phyloP scores from a whole-genome alignment of 2,797 vertebrate species.

The Xiphorhynchus erythropygius region DNA sequence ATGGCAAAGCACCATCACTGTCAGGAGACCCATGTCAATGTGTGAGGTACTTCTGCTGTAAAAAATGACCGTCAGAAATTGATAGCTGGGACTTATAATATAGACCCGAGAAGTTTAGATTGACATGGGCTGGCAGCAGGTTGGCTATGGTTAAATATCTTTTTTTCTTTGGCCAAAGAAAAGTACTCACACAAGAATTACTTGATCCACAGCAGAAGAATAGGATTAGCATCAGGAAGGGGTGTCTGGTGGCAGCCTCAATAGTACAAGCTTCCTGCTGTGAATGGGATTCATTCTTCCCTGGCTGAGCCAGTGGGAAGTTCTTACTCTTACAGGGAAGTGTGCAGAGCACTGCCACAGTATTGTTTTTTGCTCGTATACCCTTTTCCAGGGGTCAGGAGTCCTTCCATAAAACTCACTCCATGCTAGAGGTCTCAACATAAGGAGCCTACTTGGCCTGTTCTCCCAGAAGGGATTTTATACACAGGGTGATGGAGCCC shows the following conservation, averaged over 20 bases:
- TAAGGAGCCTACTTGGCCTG: background rate
- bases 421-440: background rate
- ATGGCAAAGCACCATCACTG: background rate
- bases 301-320: background rate
- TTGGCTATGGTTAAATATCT: conserved; percentile 56
- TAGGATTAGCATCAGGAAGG: conserved; percentile 57
- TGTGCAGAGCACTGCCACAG: background rate
- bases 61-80: background rate
- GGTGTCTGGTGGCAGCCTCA: conserved; percentile 32
- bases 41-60: conserved; percentile 15
- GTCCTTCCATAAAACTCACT: conserved; percentile 24
- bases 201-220: conserved; percentile 50
- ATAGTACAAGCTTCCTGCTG: background rate
- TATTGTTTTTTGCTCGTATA: conserved; percentile 38
- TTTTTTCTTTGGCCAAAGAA: conserved; percentile 49
- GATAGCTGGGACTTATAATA: background rate
- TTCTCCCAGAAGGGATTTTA: background rate
- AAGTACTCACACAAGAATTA: conserved; percentile 32
- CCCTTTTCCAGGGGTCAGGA: conserved; percentile 29
- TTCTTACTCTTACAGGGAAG: background rate
- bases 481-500: background rate
- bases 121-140: conserved; percentile 39
- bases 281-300: conserved; percentile 48
- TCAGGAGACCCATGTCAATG: conserved; percentile 5
- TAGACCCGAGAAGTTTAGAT: conserved; percentile 5